Conservation (phyloP, 2,888 invertebrate species). For the Epinotia brunnichana region DNA sequence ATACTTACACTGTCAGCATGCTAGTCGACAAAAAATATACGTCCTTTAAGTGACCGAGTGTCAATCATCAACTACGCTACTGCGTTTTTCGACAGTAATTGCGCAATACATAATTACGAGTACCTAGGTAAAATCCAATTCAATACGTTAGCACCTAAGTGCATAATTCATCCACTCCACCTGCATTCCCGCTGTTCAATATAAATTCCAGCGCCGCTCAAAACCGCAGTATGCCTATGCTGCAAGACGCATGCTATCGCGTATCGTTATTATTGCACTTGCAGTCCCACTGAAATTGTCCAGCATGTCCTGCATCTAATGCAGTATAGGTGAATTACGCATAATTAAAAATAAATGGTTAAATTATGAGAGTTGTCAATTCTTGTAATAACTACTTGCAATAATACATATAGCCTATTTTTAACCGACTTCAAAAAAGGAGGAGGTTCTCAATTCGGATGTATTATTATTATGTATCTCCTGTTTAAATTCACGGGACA, state of each 20-base stretch:
- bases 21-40: no score
- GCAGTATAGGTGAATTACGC: constrained; percentile 14
- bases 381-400: not conserved
- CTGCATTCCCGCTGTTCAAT: constrained; percentile 54
- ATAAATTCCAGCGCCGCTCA: constrained; percentile 59
- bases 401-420: no score
- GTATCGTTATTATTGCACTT: constrained; percentile 48
- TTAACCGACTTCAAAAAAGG: no score
- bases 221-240: constrained; percentile 35
- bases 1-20: no score
- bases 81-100: no score
- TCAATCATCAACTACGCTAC: no score
- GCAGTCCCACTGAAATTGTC: constrained; percentile 22
- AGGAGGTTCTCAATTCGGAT: no score
- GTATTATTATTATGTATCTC: no score
- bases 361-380: not conserved
- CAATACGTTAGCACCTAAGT: not conserved
- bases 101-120: no score
- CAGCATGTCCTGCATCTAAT: not conserved
- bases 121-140: no score
- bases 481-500: no score
- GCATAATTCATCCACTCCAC: constrained; percentile 16
- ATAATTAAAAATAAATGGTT: not conserved
- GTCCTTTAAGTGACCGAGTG: no score
- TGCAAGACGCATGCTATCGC: constrained; percentile 53